phyloP scores from a whole-genome alignment of 2,113 vertebrate genomes.

The Corydoras sp. region DNA sequence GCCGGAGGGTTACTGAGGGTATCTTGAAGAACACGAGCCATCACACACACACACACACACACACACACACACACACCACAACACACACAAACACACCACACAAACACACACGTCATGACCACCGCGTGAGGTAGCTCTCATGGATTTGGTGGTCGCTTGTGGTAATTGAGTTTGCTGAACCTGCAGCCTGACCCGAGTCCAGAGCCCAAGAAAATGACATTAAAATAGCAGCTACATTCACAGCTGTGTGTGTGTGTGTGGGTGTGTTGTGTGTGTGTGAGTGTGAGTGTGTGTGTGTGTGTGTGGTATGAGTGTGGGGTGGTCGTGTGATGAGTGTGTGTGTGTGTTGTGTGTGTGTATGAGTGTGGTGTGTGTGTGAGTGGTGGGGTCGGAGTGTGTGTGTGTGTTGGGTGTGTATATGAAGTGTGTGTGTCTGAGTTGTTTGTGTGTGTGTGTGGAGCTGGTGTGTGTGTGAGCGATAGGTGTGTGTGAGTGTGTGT shows the following conservation, averaged over 20 bases:
- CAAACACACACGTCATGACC: conserved; percentile 44
- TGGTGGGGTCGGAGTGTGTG: too few species aligned
- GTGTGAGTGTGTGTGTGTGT: conserved; percentile 32
- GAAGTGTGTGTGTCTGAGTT: too few species aligned
- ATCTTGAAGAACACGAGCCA: not conserved
- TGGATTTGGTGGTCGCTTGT: conserved; percentile 58
- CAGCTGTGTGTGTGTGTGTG: conserved; percentile 38
- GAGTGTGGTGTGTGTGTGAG: too few species aligned
- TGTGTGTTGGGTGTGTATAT: too few species aligned
- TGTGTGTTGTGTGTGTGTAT: too few species aligned
- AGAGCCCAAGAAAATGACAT: conserved; percentile 70
- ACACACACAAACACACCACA: conserved; percentile 44
- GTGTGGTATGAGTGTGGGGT: too few species aligned
- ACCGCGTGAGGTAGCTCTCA: conserved; percentile 64
- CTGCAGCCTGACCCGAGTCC: conserved; percentile 60
- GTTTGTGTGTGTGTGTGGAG: too few species aligned
- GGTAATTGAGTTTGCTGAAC: conserved; percentile 74
- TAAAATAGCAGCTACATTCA: conserved; percentile 58
- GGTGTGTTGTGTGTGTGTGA: conserved; percentile 27
- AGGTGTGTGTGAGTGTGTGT: too few species aligned
- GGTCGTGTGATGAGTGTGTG: too few species aligned
- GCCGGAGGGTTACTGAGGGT: too few species aligned
- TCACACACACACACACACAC: conserved; percentile 52
- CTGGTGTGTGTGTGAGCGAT: too few species aligned
- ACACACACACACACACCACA: conserved; percentile 52